These are phyloP conservation scores for Polyploca ridens DNA, from an alignment of 2,888 invertebrate species.

Conservation along the genomic window DNA sequence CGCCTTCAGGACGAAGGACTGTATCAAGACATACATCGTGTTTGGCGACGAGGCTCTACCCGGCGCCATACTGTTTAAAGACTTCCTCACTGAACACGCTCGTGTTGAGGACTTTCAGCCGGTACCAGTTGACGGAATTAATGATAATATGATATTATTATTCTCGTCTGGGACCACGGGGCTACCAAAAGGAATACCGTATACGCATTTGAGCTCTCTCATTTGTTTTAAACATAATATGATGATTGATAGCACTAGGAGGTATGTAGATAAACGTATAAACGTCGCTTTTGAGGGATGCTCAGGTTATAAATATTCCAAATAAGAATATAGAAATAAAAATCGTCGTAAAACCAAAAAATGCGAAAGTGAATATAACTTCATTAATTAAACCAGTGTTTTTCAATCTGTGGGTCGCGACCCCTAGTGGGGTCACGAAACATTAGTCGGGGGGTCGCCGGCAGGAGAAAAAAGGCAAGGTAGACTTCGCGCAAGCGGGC, in stretches of 20 bases:
- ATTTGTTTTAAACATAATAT: conserved; percentile 14
- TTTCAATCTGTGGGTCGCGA: too few relatives aligned
- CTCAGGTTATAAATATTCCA: too few relatives aligned
- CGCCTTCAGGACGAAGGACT: conserved; percentile 17
- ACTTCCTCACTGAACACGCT: conserved; percentile 30
- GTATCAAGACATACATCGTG: conserved; percentile 27
- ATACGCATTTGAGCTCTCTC: conserved; percentile 37
- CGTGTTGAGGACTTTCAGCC: conserved; percentile 31
- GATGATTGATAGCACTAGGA: conserved; percentile 4
- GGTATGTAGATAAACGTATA: conserved; percentile 21
- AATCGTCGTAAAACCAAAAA: too few relatives aligned
- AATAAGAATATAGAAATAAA: too few relatives aligned
- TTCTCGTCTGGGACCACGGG: conserved; percentile 53
- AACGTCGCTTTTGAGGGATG: too few relatives aligned
- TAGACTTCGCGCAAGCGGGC: too few relatives aligned
- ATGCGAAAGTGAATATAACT: too few relatives aligned
- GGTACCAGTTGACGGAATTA: conserved; percentile 37
- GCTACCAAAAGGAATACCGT: conserved; percentile 43
- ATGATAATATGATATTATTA: conserved; percentile 34
- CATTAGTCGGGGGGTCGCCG: too few relatives aligned
- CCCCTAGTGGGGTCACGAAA: too few relatives aligned
- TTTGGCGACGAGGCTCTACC: conserved; percentile 26
- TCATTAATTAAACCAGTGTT: too few relatives aligned
- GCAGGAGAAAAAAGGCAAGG: too few relatives aligned
- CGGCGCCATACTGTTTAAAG: conserved; percentile 25